Evolutionary conservation across 2,888 invertebrate genomes (phyloP).

Genomic region (Acrocyrtus sp.): DNA sequence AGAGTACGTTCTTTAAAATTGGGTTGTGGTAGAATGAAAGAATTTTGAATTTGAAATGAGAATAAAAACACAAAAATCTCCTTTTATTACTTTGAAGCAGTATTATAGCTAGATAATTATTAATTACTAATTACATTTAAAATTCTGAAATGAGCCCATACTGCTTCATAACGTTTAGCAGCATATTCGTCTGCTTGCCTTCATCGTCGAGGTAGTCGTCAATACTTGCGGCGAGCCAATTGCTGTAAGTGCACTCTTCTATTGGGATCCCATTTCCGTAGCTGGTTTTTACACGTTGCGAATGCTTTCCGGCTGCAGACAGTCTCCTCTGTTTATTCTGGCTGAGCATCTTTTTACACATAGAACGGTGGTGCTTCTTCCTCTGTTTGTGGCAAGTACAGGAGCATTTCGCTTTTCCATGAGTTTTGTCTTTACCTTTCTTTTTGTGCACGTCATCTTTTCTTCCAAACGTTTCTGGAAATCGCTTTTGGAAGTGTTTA

Average conservation of each 20-base stretch:
- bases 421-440: not conserved
- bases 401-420: too few relatives aligned
- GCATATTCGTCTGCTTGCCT: not conserved
- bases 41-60: too few relatives aligned
- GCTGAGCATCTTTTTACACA: not conserved
- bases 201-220: not conserved
- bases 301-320: not conserved
- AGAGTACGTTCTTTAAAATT: not conserved
- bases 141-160: not conserved
- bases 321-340: not conserved
- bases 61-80: too few relatives aligned
- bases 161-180: not conserved
- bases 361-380: not conserved
- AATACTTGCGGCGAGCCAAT: not conserved
- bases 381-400: not conserved
- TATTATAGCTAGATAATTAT: too few relatives aligned
- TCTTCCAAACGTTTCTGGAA: not conserved
- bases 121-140: not conserved
- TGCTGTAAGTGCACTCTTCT: slow-evolving; percentile 3
- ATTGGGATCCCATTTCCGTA: not conserved
- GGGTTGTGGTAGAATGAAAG: not conserved
- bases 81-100: too few relatives aligned
- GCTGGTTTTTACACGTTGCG: not conserved
- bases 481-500: not conserved
- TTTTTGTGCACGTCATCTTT: not conserved